Conservation (phyloP, 2,888 invertebrate species). For the Nomada lathburiana region DNA sequence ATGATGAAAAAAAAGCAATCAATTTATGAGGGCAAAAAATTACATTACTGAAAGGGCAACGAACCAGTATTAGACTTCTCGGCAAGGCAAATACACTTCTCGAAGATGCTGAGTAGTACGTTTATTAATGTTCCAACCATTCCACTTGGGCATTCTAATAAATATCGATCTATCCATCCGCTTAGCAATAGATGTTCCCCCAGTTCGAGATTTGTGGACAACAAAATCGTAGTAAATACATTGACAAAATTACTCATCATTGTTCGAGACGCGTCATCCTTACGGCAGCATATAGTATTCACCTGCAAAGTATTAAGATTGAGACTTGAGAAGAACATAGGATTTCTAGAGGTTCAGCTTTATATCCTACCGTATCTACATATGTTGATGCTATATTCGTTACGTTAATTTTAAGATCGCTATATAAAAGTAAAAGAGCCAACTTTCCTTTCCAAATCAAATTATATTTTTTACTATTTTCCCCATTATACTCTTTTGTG, state of each 20-base stretch:
- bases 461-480: constrained; percentile 68
- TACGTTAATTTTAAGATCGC: constrained; percentile 72
- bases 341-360: background rate
- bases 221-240: constrained; percentile 74
- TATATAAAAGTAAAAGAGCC: constrained; percentile 76
- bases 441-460: constrained; percentile 81
- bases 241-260: constrained; percentile 81
- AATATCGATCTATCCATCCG: constrained; percentile 82
- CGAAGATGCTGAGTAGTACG: constrained; percentile 73
- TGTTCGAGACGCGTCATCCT: constrained; percentile 76
- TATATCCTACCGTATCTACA: constrained; percentile 70
- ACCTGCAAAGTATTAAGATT: constrained; percentile 66
- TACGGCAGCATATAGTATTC: constrained; percentile 78
- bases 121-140: constrained; percentile 73
- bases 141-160: constrained; percentile 77
- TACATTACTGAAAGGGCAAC: constrained; percentile 18
- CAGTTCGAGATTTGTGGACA: constrained; percentile 70
- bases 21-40: background rate
- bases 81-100: constrained; percentile 71
- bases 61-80: constrained; percentile 65
- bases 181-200: constrained; percentile 77
- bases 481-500: constrained; percentile 68
- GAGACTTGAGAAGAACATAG: background rate
- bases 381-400: constrained; percentile 67
- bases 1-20: background rate